Conservation (phyloP, 2,888 invertebrate species). For the Nesidiocoris tenuis region DNA sequence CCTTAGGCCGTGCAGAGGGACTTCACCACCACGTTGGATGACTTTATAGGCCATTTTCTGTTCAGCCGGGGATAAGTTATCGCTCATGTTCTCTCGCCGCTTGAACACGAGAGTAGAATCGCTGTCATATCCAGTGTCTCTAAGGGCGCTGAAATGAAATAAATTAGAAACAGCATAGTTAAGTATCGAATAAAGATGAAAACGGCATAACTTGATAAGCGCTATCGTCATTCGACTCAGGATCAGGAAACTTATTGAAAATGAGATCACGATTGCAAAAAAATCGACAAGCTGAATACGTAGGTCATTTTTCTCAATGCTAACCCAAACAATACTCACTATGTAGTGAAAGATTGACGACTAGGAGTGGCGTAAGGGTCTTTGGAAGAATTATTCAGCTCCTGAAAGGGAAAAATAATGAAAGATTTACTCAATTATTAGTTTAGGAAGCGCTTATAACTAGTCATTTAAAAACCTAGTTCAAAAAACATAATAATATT, state of each 20-base stretch:
- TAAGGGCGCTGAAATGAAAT: conserved; percentile 65
- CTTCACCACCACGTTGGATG: conserved; percentile 91
- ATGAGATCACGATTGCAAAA: no score
- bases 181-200: not conserved
- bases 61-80: conserved; percentile 75
- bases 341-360: conserved; percentile 35
- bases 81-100: conserved; percentile 62
- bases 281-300: no score
- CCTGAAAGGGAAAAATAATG: conserved; percentile 6
- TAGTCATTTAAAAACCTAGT: no score
- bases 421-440: not conserved
- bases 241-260: no score
- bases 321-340: conserved; percentile 15
- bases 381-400: conserved; percentile 31
- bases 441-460: no score
- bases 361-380: conserved; percentile 22
- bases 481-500: no score
- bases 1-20: conserved; percentile 86
- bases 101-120: conserved; percentile 86
- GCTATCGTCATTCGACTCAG: no score
- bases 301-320: no score
- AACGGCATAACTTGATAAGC: no score
- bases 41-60: conserved; percentile 81
- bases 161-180: not conserved
- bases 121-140: conserved; percentile 88